Base-by-base conservation (phyloP, 2,888 invertebrate genomes). In the Mythimna vitellina region DNA sequence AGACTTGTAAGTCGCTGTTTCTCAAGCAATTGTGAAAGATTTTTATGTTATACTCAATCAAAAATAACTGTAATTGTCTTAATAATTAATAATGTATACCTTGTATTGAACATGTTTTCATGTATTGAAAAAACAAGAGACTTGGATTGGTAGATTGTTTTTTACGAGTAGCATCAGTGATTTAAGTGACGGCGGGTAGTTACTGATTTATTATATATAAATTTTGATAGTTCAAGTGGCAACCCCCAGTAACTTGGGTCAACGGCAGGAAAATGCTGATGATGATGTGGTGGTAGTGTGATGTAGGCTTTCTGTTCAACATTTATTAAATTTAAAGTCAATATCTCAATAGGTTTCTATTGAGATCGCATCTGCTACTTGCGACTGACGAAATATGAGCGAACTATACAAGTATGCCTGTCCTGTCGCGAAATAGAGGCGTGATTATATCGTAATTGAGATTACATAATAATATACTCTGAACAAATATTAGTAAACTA, bases 131-230 rank as follows among this genome's bases (percentile, higher is more conserved):
- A 51, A 78, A 60, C 2, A 51, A 25, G 14, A 7, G 32, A 72
- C 61, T 57, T 72, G 9, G 25, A 20, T 61, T 56, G 6, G 20
- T 78, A n/a, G 72, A 62, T 57, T n/a, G n/a, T 42, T 46, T 71
- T 58, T 60, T 60, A 60, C 60, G 3, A 60, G 14, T 60, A 58
- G n/a, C 29, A 51, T 46, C 35, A 22, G 0, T 22, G 38, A 65
- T 54, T 10, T 0, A 35, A 58, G 77, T 46, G 17, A 64, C 69
- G 77, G 81, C 81, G 77, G 81, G 77, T 54, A 54, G 29, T 7
- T 12, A 17, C 5, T 29, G 10, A 25, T 65, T 46, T 1, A 14
- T 51, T 46, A 46, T 20, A 7, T 46, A 46, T 20, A 7, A 0
- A 46, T 46, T 46, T 46, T 46, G 14, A 46, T 46, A 20, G 0